Conservation (phyloP, 2,113 vertebrate genomes). For the Alethe castanea region DNA sequence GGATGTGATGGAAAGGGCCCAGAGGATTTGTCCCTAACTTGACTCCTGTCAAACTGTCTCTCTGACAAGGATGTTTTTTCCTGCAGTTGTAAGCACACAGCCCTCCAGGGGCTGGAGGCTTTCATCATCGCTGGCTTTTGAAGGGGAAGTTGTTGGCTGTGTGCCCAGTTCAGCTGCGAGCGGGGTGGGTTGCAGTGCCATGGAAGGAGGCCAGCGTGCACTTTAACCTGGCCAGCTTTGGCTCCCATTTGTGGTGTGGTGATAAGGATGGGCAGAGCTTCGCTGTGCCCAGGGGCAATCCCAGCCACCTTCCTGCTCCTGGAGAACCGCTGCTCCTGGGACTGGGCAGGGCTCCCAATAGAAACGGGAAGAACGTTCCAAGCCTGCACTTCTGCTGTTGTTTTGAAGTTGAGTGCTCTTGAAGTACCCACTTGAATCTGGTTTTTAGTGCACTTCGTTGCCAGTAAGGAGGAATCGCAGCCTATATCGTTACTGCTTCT, state of each 20-base stretch:
- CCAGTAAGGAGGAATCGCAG: background rate
- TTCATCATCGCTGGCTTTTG: constrained; percentile 74
- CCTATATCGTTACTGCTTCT: fast-evolving
- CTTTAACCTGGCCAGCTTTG: constrained; percentile 54
- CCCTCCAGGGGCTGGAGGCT: constrained; percentile 66
- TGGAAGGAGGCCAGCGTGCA: constrained; percentile 71
- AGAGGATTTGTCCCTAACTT: constrained; percentile 73
- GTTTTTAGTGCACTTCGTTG: background rate
- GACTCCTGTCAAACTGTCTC: constrained; percentile 77
- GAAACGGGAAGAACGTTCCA: background rate
- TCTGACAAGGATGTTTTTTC: constrained; percentile 81
- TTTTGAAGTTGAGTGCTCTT: background rate
- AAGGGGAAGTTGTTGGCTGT: constrained; percentile 77
- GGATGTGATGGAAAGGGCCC: constrained; percentile 46
- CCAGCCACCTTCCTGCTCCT: background rate
- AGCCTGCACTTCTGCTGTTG: background rate
- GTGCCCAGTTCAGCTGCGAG: constrained; percentile 43
- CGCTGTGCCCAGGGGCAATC: background rate
- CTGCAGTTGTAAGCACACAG: constrained; percentile 66
- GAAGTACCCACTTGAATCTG: background rate
- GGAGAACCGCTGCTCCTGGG: background rate
- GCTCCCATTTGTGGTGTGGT: background rate
- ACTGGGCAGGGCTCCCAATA: background rate
- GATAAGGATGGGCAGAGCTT: constrained; percentile 53
- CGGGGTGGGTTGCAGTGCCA: constrained; percentile 40